Base-by-base conservation (phyloP, 2,888 invertebrate genomes). In the Ichneumoninae sp. region DNA sequence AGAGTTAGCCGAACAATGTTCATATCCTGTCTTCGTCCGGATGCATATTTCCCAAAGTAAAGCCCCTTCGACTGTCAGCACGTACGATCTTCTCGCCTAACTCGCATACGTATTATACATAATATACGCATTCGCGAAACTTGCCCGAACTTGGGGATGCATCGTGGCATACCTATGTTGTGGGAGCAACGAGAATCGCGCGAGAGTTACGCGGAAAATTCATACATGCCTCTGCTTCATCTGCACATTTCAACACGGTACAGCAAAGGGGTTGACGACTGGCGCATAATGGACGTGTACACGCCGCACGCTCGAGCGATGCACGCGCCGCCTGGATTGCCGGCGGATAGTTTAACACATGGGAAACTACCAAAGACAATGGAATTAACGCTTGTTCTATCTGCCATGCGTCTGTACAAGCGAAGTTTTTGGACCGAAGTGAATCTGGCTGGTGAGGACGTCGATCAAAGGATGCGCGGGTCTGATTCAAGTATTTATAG, bases 111-210 rank as follows among this genome's bases (percentile, higher is more conserved):
- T 82, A 83, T 87, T 88, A 86, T 88, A 88, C 86, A 86, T 86
- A 84, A 84, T 85, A 68, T 74, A 77, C 85, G 85, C 85, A 86
- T 87, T 87, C 85, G 79, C 73, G 86, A 86, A 86, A 85, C 85
- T 85, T 73, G 71, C 84, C 54, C 66, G 73, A 81, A 85, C 83
- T 81, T 81, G 73, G 54, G 60, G 60, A 83, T 78, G 65, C 69
- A 71, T n/a, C 47, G n/a, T n/a, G 16, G 50, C 36, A 65, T 82
- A 77, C 13, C 26, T 47, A 70, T 47, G 66, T 63, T 10, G 44
- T 33, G 44, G 36, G 19, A 54, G 70, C 13, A 66, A 57, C 65
- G 75, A 63, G 75, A 30, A 60, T 76, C 76, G 68, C 54, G 69
- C 22, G 77, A 66, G 70, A 83, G 81, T 85, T 79, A 81, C 75